Evolutionary conservation across 35 echinoderm and acorn worm genomes (phyloP), one percentile per base, ranked within the genome.

Genomic region (Anneissia japonica): DNA sequence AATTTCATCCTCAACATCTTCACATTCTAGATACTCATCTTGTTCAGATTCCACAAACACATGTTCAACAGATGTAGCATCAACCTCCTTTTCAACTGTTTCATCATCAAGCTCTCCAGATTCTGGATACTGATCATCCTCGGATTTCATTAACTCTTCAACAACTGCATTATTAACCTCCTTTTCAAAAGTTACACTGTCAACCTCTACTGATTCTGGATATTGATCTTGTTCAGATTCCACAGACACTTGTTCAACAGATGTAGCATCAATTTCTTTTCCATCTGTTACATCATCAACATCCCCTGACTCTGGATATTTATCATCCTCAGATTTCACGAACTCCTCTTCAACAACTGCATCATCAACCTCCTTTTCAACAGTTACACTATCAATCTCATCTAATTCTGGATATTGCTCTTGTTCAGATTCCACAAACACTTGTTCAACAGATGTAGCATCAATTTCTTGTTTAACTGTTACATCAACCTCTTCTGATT

Each of bases 261-360:
- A 12, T 33, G 75, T 16, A 16, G 12, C 12, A 64, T 64, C 46
- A 84, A 17, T 32, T 64, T 11, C 46, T 73, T 13, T 32, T 84
- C 3, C 80, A 0, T 74, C 34, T 41, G 75, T 72, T 83, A 40
- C 74, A 11, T 74, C 38, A 17, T 16, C 35, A 34, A 13, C 26
- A 76, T 26, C 9, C 12, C 12, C 0, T 75, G 39, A 6, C 35
- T 77, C 80, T 36, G 0, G 64, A 55, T 83, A 29, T 34, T 34
- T 14, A 4, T 83, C 64, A 74, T 31, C 64, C 34, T 83, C 87
- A 77, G 35, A 19, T 76, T 84, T 55, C 75, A 16, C 1, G 38
- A 35, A 5, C 35, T 82, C 80, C 43, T 84, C 85, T 37, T 92
- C 80, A 39, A 37, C 36, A 28, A 39, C 43, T 46, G 83, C 37